Evolutionary conservation across 1,140 invertebrate species (phyloP), one percentile per base, ranked within the genome.

Genomic region (Elymnias hypermnestra): DNA sequence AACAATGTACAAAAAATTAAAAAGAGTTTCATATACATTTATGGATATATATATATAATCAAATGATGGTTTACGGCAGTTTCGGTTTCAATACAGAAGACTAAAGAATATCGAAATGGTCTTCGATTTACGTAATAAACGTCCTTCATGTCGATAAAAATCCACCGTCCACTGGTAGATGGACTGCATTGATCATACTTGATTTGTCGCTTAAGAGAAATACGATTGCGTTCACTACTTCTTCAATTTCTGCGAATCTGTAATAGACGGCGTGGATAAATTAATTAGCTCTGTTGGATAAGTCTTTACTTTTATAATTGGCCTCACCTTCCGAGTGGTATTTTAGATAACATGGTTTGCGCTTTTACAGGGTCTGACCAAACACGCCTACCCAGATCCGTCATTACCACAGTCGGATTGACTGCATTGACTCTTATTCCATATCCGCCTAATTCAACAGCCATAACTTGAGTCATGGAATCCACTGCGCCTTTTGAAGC

Each of bases 381-480:
- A 5, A 89, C 92, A 13, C 89, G 69, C 52, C 87, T 88, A 0
- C 95, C 95, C 92, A 98, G 93, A 36, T 92, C 93, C 0, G 96
- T 98, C 86, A 96, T 83, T 8, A 96, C 92, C 0, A 96, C 95
- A 0, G 95, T 97, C 1, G 97, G 97, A 85, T 97, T 97, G 0
- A 98, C 91, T 13, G 90, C 88, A 64, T 98, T 98, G 0, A 95
- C 92, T 17, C 97, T 89, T 56, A 98, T 97, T 44, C 93, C 91
- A 39, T 92, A 81, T 0, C 89, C 89, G 0, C 95, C 96, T n/a
- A 98, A 78, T 83, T 98, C 97, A 8, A 96, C 63, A 0, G 96
- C 95, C 90, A 96, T 92, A 0, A 91, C 89, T 62, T 91, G 90
- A 2, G 91, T 91, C 45, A 92, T 76, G 19, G 89, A 88, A 48